These are phyloP conservation scores for Clytia hemisphaerica DNA, from an alignment of 30 jellyfish, hydroid and myxozoan species.

Conservation along the genomic window DNA sequence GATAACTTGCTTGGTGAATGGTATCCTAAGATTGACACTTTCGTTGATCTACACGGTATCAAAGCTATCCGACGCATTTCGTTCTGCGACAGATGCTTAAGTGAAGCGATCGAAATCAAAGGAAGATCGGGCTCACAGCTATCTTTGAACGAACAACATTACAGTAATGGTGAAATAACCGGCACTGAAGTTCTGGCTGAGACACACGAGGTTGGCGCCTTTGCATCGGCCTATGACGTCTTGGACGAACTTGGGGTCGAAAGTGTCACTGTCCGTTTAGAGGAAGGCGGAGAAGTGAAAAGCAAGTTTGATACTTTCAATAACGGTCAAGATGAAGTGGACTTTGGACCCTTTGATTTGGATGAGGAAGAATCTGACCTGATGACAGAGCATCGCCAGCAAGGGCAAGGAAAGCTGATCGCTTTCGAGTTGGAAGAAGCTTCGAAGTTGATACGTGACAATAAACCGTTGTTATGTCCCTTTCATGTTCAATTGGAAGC, in stretches of 20 bases:
- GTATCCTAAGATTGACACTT: slow-evolving; percentile 52
- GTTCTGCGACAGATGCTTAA: slow-evolving; percentile 71
- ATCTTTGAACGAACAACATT: neutral
- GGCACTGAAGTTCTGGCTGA: neutral
- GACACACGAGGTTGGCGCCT: neutral
- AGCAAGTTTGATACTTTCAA: neutral
- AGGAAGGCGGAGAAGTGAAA: slow-evolving; percentile 12
- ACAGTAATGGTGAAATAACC: neutral
- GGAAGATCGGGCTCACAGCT: neutral
- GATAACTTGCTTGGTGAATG: slow-evolving; percentile 80
- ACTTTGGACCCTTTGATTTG: neutral
- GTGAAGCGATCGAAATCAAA: neutral
- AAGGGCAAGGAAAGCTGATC: slow-evolving; percentile 21
- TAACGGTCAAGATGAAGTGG: slow-evolving; percentile 16
- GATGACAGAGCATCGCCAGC: neutral
- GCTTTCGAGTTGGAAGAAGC: slow-evolving; percentile 83
- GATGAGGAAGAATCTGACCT: slow-evolving; percentile 10
- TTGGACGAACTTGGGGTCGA: neutral
- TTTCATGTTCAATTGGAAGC: slow-evolving; percentile 47
- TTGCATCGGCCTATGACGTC: neutral
- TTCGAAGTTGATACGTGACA: slow-evolving; percentile 32
- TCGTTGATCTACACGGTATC: slow-evolving; percentile 41
- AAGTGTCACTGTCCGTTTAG: neutral
- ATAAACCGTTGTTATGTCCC: slow-evolving; percentile 42
- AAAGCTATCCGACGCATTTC: slow-evolving; percentile 52